Evolutionary conservation across 2,113 vertebrate species (phyloP).

Genomic region (Phoenicopterus ruber): DNA sequence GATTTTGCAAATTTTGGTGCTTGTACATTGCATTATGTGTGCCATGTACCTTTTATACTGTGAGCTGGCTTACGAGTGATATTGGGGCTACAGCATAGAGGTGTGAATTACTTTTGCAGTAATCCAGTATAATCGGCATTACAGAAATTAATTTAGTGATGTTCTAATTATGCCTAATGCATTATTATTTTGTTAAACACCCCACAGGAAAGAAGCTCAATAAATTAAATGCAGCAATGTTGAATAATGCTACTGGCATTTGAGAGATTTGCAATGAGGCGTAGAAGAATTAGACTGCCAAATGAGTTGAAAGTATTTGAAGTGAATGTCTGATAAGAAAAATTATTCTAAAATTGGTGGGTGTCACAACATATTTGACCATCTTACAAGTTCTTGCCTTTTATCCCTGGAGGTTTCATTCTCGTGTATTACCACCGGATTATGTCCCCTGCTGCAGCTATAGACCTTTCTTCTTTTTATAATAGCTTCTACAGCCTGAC

Average conservation of each 20-base stretch:
- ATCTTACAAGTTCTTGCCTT: neutral
- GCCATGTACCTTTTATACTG: neutral
- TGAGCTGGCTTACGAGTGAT: neutral
- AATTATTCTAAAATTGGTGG: neutral
- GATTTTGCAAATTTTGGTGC: neutral
- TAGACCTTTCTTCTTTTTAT: neutral
- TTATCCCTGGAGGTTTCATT: neutral
- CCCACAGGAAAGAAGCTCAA: neutral
- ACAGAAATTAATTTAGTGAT: neutral
- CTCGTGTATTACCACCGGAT: neutral
- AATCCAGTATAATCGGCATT: neutral
- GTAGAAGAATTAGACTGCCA: neutral
- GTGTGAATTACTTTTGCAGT: neutral
- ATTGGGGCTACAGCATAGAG: neutral
- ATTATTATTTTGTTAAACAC: constrained; percentile 17
- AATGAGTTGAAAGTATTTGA: neutral
- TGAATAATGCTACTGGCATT: neutral
- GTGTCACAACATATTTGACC: neutral
- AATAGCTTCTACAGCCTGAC: neutral
- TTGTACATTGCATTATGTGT: neutral
- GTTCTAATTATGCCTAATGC: neutral
- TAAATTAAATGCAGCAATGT: neutral
- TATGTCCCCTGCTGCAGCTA: neutral
- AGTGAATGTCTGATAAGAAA: neutral
- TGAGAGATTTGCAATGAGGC: neutral